These are phyloP conservation scores for Lucinisca nassula DNA, from an alignment of 2,888 invertebrate species.

Conservation along the genomic window DNA sequence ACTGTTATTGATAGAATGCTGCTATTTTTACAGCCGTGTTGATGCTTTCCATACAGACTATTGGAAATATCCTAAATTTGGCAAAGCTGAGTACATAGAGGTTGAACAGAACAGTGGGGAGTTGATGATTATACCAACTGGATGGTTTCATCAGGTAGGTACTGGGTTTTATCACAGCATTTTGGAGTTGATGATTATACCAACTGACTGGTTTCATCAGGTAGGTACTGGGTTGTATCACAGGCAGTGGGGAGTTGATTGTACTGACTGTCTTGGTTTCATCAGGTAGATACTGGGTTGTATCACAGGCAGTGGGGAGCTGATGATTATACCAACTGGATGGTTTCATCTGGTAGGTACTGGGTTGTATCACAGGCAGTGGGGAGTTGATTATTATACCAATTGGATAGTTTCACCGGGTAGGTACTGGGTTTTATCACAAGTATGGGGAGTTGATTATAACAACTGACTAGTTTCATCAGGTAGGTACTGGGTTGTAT, in stretches of 20 bases:
- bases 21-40: conserved; percentile 78
- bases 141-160: conserved; percentile 87
- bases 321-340: conserved; percentile 86
- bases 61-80: conserved; percentile 75
- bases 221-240: conserved; percentile 68
- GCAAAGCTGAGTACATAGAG: conserved; percentile 79
- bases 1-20: too few relatives aligned
- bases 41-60: conserved; percentile 81
- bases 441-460: too few relatives aligned
- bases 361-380: too few relatives aligned
- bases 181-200: conserved; percentile 86
- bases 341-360: conserved; percentile 86
- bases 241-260: too few relatives aligned
- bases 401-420: too few relatives aligned
- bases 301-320: conserved; percentile 87
- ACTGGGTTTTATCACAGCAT: not conserved
- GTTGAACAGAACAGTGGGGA: conserved; percentile 87
- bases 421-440: too few relatives aligned
- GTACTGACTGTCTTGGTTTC: too few relatives aligned
- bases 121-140: conserved; percentile 86
- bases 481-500: too few relatives aligned
- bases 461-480: too few relatives aligned
- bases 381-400: too few relatives aligned
- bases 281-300: too few relatives aligned
- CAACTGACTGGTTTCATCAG: conserved; percentile 87